Evolutionary conservation across 1,140 invertebrate genomes (phyloP), one percentile per base, ranked within the genome.

Genomic region (Trissolcus basalis): DNA sequence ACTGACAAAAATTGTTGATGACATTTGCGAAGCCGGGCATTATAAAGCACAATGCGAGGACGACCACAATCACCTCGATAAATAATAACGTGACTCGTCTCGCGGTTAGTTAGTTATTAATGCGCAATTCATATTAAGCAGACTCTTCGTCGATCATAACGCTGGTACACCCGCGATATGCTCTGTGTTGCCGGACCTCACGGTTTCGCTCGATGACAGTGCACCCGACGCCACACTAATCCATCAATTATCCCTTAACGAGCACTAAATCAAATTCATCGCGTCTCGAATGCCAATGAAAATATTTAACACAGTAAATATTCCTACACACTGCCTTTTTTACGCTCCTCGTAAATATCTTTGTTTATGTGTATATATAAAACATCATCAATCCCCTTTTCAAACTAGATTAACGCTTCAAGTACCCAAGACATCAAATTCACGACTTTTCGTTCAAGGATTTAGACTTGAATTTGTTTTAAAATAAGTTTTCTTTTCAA

Each of bases 51-150:
- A 5, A 50, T 13, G 32, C 41, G 32, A 13, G 44, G 51, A 36
- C 77, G 77, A 59, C 82, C 85, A 86, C 85, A 85, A 87, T 86
- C 82, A 86, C 80, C 72, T 78, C 79, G 83, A 86, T 87, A 85
- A 87, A 87, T 87, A 86, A 86, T 87, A 87, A 87, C 83, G 69
- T 53, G 74, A 27, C 78, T 73, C 73, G 74, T 77, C 81, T 80
- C 79, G 75, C 78, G 77, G 78, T 81, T 82, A 83, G 84, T 85
- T 86, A 81, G 84, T 86, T 87, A 87, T 87, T 87, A 86, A 87
- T 87, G 84, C 79, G 82, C 86, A 85, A 87, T 87, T 87, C 85
- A 87, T 87, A 87, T 87, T 87, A 85, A 87, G 83, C 68, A 60
- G 73, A 68, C 61, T 78, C 82, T 82, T 83, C 71, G 80, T 70